A percentile compares a stretch with the other conserved stretches of the same genome.
phyloP scores from a whole-genome alignment of 2,797 vertebrate species.

The Spatula versicolor region DNA sequence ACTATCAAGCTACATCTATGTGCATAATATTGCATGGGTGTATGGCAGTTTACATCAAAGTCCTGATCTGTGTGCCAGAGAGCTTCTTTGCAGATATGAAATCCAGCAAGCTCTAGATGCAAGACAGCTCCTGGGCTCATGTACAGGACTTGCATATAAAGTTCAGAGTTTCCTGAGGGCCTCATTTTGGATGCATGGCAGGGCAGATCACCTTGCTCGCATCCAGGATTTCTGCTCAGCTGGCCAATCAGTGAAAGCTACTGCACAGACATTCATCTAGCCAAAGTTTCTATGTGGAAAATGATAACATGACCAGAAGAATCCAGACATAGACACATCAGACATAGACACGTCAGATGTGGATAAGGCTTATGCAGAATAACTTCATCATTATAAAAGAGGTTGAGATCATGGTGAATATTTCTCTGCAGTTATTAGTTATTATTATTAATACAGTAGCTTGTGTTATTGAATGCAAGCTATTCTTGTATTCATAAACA shows the following conservation, averaged over 20 bases:
- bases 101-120: not conserved
- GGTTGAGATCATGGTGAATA: not conserved
- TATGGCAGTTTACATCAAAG: accelerated
- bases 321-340: too few relatives aligned
- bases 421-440: not conserved
- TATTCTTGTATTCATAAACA: not conserved
- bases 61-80: accelerated
- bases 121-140: not conserved
- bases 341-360: too few relatives aligned
- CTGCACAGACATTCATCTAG: not conserved
- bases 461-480: too few relatives aligned
- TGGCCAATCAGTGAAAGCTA: not conserved
- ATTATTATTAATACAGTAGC: too few relatives aligned
- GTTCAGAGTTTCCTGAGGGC: not conserved
- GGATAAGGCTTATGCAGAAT: not conserved
- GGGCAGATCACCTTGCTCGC: not conserved
- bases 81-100: not conserved
- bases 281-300: not conserved
- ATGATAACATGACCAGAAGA: accelerated
- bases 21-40: not conserved
- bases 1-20: accelerated
- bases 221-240: not conserved
- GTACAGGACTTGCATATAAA: not conserved
- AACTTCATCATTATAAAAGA: not conserved
- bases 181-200: not conserved